phyloP scores from a whole-genome alignment of 2,888 invertebrate species.

The Apotomis betuletana region DNA sequence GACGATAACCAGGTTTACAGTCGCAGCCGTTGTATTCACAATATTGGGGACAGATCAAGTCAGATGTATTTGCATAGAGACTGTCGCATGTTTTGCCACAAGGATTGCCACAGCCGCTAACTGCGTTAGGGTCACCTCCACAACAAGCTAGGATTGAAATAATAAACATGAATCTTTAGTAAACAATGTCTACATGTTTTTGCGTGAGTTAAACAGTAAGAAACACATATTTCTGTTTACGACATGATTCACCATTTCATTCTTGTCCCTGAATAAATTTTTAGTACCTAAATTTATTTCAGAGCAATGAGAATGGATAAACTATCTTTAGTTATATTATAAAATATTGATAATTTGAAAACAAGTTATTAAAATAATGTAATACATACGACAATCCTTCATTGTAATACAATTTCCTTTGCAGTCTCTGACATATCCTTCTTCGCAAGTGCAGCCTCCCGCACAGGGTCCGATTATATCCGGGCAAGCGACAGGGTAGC shows the following conservation, averaged over 20 bases:
- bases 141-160: conserved; percentile 12
- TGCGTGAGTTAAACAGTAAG: too few species aligned
- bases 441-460: conserved; percentile 36
- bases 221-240: too few species aligned
- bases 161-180: too few species aligned
- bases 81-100: conserved; percentile 31
- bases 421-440: conserved; percentile 34
- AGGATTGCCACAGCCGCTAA: conserved; percentile 32
- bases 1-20: conserved; percentile 30
- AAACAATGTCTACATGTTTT: too few species aligned
- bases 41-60: conserved; percentile 20
- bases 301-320: too few species aligned
- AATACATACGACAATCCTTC: conserved; percentile 32
- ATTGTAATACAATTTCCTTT: conserved; percentile 34
- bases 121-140: conserved; percentile 24
- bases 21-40: conserved; percentile 31
- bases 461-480: conserved; percentile 24
- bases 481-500: conserved; percentile 21
- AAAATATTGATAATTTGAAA: background rate
- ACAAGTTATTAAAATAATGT: too few species aligned
- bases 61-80: conserved; percentile 15
- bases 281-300: too few species aligned
- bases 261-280: too few species aligned
- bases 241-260: too few species aligned
- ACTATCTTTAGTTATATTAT: background rate